Percentiles rank a stretch among this genome's conserved stretches.
Evolutionary conservation across 2,888 invertebrate species (phyloP).

Genomic region (Plebejus argus): DNA sequence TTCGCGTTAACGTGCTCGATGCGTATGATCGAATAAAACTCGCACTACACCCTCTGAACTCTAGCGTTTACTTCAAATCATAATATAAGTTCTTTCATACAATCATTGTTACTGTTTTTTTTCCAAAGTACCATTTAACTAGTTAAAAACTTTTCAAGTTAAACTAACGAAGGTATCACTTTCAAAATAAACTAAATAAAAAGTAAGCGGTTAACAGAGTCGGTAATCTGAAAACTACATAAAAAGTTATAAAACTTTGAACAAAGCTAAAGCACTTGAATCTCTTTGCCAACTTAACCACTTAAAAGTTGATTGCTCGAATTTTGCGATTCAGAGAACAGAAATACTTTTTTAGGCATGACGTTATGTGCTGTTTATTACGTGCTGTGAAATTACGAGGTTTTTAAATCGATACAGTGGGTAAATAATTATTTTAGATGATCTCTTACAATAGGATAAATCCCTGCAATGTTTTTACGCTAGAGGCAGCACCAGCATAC

Average conservation of each 20-base stretch:
- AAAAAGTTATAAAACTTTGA: constrained; percentile 30
- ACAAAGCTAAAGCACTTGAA: constrained; percentile 33
- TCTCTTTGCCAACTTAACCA: constrained; percentile 34
- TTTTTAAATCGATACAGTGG: neutral
- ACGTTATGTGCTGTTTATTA: neutral
- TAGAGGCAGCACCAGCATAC: too few species aligned
- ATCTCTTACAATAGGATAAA: neutral
- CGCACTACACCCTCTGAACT: too few species aligned
- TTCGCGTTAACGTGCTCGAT: too few species aligned
- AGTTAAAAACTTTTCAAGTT: neutral
- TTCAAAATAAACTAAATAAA: constrained; percentile 8
- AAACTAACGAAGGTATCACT: constrained; percentile 21
- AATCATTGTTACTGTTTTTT: too few species aligned
- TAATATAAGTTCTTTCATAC: too few species aligned
- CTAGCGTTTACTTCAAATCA: too few species aligned
- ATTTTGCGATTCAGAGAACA: constrained; percentile 26
- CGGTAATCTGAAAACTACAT: constrained; percentile 29
- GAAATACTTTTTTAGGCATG: neutral
- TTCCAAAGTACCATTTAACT: neutral
- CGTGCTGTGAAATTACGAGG: neutral
- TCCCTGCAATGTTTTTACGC: too few species aligned
- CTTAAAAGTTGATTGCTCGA: constrained; percentile 33
- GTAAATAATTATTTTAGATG: neutral
- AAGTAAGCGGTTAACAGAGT: constrained; percentile 15
- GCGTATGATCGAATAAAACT: too few species aligned